A percentile compares a stretch with the other conserved stretches of the same genome.
Conservation (phyloP, 1,140 invertebrate genomes). For the Saxidomus purpurata region DNA sequence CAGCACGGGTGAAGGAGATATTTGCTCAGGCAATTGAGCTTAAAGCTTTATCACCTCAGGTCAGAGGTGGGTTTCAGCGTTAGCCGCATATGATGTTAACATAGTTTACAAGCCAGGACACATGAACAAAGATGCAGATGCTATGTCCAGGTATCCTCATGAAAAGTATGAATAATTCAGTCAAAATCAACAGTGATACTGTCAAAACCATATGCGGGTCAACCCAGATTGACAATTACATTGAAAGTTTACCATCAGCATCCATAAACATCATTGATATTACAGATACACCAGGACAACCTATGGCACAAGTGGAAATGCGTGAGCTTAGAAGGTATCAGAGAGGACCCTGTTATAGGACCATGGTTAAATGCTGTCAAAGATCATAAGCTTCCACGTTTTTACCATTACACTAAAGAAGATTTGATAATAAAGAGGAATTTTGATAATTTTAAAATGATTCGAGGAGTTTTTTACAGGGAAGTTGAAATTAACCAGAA, state of each 20-base stretch:
- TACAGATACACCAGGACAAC: no score
- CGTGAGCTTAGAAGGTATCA: no score
- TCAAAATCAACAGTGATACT: neutral
- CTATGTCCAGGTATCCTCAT: conserved; percentile 47
- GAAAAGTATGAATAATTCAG: no score
- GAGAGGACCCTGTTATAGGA: neutral
- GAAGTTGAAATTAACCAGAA: neutral
- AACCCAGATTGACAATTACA: neutral
- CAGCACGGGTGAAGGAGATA: neutral
- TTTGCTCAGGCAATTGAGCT: neutral
- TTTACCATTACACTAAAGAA: no score
- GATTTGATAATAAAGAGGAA: no score
- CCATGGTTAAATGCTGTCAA: conserved; percentile 8
- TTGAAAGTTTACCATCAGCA: neutral
- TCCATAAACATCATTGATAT: neutral
- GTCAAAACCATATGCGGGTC: no score
- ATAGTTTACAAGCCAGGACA: conserved; percentile 56
- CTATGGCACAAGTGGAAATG: no score
- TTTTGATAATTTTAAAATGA: no score
- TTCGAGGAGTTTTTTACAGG: conserved; percentile 45
- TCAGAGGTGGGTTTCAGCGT: conserved; percentile 58
- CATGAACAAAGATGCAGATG: conserved; percentile 66
- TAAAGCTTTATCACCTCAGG: neutral
- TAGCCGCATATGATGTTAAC: conserved; percentile 55
- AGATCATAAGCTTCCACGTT: conserved; percentile 11